Conservation (phyloP, 1,140 invertebrate species). For the Penaeus indicus region DNA sequence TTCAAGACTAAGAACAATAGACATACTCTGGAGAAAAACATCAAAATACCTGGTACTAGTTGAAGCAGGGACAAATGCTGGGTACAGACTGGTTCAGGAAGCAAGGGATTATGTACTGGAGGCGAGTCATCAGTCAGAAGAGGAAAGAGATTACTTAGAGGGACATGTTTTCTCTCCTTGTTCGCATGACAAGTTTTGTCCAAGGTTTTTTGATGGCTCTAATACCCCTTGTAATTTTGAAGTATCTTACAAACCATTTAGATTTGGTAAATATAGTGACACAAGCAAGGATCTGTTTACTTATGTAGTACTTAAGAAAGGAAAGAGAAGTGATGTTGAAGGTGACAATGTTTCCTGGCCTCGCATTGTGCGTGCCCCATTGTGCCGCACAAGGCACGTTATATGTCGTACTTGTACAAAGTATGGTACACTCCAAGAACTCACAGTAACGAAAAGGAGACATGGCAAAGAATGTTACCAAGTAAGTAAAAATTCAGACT, state of each 20-base stretch:
- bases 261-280: slow-evolving; percentile 71
- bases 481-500: slow-evolving; percentile 38
- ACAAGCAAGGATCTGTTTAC: slow-evolving; percentile 76
- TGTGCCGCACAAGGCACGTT: slow-evolving; percentile 78
- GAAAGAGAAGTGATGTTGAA: slow-evolving; percentile 71
- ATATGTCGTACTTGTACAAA: slow-evolving; percentile 84
- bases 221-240: slow-evolving; percentile 83
- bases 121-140: slow-evolving; percentile 40
- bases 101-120: slow-evolving; percentile 71
- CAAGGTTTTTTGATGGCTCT: slow-evolving; percentile 74
- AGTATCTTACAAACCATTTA: slow-evolving; percentile 76
- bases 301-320: slow-evolving; percentile 86
- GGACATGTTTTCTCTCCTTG: slow-evolving; percentile 72
- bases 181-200: slow-evolving; percentile 84
- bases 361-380: slow-evolving; percentile 79
- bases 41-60: slow-evolving; percentile 83
- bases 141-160: not conserved
- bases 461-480: slow-evolving; percentile 74
- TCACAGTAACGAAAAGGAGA: slow-evolving; percentile 82
- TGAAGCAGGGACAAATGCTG: slow-evolving; percentile 85
- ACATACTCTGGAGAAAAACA: slow-evolving; percentile 88
- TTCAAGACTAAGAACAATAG: slow-evolving; percentile 79
- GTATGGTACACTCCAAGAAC: slow-evolving; percentile 81
- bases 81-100: slow-evolving; percentile 75
- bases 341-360: slow-evolving; percentile 78